Percentiles rank a stretch among this genome's conserved stretches.
Conservation (phyloP, 2,113 vertebrate species). For the Nesogale talazaci region DNA sequence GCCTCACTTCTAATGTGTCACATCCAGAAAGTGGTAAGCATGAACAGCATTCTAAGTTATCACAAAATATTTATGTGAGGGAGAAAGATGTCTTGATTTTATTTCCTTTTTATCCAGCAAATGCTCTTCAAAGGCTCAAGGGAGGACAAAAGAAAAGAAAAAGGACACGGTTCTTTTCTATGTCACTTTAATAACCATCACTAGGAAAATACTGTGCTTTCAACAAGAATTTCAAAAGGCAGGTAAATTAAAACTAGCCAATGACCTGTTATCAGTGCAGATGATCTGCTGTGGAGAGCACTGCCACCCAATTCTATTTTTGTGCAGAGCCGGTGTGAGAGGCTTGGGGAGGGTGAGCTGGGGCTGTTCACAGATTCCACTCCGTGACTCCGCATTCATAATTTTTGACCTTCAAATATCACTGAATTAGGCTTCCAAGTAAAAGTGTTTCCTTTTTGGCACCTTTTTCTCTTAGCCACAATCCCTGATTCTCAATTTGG, state of each 20-base stretch:
- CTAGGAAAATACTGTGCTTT: slow-evolving; percentile 18
- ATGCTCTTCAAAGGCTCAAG: slow-evolving; percentile 45
- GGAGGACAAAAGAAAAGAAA: neutral
- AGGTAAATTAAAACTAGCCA: slow-evolving; percentile 50
- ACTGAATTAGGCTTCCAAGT: neutral
- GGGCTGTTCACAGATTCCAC: neutral
- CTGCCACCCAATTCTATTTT: slow-evolving; percentile 19
- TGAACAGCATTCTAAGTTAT: neutral
- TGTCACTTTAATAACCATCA: slow-evolving; percentile 52
- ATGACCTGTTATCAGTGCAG: neutral
- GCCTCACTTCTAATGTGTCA: neutral
- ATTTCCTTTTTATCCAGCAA: slow-evolving; percentile 44
- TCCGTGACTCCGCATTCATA: slow-evolving; percentile 42
- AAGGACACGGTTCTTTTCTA: neutral
- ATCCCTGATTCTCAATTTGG: slow-evolving; percentile 45
- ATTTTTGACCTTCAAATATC: slow-evolving; percentile 66
- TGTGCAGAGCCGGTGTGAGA: neutral
- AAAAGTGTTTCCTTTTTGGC: slow-evolving; percentile 52
- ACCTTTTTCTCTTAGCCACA: slow-evolving; percentile 29
- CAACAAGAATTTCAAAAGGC: slow-evolving; percentile 33
- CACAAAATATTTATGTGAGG: slow-evolving; percentile 40
- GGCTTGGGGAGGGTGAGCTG: neutral
- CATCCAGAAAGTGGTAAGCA: slow-evolving; percentile 30
- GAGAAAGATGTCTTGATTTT: slow-evolving; percentile 30
- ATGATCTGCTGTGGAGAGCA: slow-evolving; percentile 13